A percentile compares a stretch with the other conserved stretches of the same genome.
Conservation (phyloP, 2,797 vertebrate genomes). For the Helostoma temminkii region DNA sequence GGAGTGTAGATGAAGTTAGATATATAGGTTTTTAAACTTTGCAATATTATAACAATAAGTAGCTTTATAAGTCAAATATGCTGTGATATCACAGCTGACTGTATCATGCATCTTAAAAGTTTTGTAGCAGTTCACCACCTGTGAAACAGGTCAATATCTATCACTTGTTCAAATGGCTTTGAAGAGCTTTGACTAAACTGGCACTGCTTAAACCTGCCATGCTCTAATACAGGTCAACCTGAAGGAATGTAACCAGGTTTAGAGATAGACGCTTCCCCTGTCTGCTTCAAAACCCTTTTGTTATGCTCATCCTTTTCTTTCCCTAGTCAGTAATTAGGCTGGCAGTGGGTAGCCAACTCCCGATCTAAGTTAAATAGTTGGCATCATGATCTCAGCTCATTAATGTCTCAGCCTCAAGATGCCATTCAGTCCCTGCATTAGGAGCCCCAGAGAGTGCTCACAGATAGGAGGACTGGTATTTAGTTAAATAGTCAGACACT, state of each 20-base stretch:
- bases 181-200: neutral
- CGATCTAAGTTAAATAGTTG: conserved; percentile 83
- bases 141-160: neutral
- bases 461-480: conserved; percentile 57
- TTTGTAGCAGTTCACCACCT: conserved; percentile 1
- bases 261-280: conserved; percentile 52
- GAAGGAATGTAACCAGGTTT: conserved; percentile 60
- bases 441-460: conserved; percentile 63
- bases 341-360: conserved; percentile 75
- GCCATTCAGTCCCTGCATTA: conserved; percentile 58
- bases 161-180: neutral
- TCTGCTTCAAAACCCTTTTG: conserved; percentile 69
- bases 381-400: conserved; percentile 82
- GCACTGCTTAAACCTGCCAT: conserved; percentile 17
- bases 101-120: neutral
- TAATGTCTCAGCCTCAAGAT: conserved; percentile 70
- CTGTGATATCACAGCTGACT: no score
- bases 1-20: no score
- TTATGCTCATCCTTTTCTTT: conserved; percentile 61
- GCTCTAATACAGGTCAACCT: conserved; percentile 45
- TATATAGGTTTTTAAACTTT: no score
- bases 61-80: no score
- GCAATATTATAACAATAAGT: no score
- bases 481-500: conserved; percentile 56
- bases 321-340: conserved; percentile 78